Conservation (phyloP, 2,888 invertebrate species). For the Caenorhabditis drosophilae region DNA sequence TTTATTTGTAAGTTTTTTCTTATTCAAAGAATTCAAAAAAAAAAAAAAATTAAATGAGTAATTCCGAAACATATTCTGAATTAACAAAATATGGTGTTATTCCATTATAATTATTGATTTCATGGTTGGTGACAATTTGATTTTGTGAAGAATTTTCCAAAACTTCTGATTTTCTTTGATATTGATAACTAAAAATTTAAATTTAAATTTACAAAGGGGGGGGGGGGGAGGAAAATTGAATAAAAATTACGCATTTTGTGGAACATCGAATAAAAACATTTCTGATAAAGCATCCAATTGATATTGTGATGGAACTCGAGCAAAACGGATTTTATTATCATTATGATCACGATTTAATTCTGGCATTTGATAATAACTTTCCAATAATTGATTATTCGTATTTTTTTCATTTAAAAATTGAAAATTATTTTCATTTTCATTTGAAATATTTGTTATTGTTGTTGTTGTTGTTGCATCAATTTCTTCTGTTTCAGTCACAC, state of each 20-base stretch:
- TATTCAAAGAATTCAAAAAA: neutral
- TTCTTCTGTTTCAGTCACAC: neutral
- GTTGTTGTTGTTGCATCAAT: neutral
- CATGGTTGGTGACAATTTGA: neutral
- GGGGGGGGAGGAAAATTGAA: no score
- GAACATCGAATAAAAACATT: constrained; percentile 44
- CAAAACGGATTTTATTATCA: constrained; percentile 27
- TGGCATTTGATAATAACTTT: constrained; percentile 35
- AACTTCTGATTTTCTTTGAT: constrained; percentile 2
- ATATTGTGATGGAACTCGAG: constrained; percentile 45
- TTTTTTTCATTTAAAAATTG: no score
- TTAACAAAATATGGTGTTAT: constrained; percentile 32
- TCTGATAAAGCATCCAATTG: constrained; percentile 45
- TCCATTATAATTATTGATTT: constrained; percentile 13
- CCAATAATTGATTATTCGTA: no score
- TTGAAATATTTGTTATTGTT: neutral
- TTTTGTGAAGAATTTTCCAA: no score
- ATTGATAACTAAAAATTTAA: constrained; percentile 14
- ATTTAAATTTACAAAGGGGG: no score
- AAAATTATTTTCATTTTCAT: no score
- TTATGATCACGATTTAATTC: constrained; percentile 39
- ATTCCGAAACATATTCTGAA: constrained; percentile 38
- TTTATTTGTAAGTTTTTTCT: neutral
- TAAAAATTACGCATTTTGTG: constrained; percentile 9
- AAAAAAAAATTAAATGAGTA: constrained; percentile 20